A percentile compares a stretch with the other conserved stretches of the same genome.
These are phyloP conservation scores for Telmatochromis sp. DNA, from an alignment of 2,113 vertebrate species.

Conservation along the genomic window DNA sequence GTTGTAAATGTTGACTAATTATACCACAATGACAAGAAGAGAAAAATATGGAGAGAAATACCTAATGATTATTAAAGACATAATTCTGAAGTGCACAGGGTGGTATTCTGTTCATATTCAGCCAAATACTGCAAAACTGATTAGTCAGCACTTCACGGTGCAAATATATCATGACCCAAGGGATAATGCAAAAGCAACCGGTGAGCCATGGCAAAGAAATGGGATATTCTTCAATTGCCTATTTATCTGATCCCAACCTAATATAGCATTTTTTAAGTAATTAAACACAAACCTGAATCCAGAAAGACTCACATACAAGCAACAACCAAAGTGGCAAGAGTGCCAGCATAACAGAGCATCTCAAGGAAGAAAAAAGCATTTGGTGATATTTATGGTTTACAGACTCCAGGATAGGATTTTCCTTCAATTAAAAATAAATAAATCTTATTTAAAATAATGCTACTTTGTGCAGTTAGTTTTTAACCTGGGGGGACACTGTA, in stretches of 20 bases:
- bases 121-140: not conserved
- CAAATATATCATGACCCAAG: not conserved
- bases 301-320: not conserved
- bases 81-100: not conserved
- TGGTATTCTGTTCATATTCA: not conserved
- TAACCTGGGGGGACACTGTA: not conserved
- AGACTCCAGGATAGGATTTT: not conserved
- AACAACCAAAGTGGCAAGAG: not conserved
- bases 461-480: not conserved
- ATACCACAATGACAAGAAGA: not conserved
- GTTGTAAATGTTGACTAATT: not conserved
- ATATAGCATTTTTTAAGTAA: not conserved
- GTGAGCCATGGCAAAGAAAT: not conserved
- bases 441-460: not conserved
- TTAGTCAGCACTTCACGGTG: not conserved
- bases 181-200: not conserved
- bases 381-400: not conserved
- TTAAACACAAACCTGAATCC: not conserved
- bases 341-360: not conserved
- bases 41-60: not conserved
- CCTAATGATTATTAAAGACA: not conserved
- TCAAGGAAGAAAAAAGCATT: not conserved
- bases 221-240: not conserved
- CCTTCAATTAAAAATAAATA: not conserved
- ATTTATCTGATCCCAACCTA: not conserved